Evolutionary conservation across 2,888 invertebrate genomes (phyloP).

Genomic region (Megalurothrips usitatus): DNA sequence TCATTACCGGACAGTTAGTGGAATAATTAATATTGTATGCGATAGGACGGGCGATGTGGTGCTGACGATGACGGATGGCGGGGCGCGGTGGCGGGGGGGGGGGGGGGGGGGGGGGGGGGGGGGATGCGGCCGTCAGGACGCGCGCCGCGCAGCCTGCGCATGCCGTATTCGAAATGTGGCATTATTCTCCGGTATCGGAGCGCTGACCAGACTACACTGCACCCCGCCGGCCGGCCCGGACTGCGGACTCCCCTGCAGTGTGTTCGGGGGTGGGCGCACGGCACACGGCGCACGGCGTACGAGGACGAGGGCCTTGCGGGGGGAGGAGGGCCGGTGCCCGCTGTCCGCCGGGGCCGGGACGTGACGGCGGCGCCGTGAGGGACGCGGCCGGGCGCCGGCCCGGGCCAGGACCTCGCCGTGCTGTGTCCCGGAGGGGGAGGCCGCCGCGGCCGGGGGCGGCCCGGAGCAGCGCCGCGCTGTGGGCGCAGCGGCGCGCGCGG

Average conservation of each 20-base stretch:
- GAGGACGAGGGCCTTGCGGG: too few relatives aligned
- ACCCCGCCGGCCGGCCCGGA: too few relatives aligned
- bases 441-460: not conserved
- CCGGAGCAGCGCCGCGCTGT: not conserved
- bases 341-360: too few relatives aligned
- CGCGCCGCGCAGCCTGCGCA: too few relatives aligned
- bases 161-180: too few relatives aligned
- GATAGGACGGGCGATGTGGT: not conserved
- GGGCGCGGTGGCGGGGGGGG: not conserved
- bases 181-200: too few relatives aligned
- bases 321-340: too few relatives aligned
- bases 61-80: not conserved
- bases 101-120: not conserved
- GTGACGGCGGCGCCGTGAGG: not conserved
- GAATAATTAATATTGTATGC: not conserved
- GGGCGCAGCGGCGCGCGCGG: not conserved
- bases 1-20: slow-evolving; percentile 8
- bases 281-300: too few relatives aligned
- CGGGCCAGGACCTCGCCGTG: not conserved
- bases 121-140: not conserved
- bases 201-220: too few relatives aligned
- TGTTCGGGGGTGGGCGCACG: too few relatives aligned
- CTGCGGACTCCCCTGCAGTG: too few relatives aligned
- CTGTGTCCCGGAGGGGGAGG: not conserved
- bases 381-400: not conserved